These are phyloP conservation scores for Rhinichthys klamathensis DNA, from an alignment of 2,113 vertebrate species.

Conservation along the genomic window DNA sequence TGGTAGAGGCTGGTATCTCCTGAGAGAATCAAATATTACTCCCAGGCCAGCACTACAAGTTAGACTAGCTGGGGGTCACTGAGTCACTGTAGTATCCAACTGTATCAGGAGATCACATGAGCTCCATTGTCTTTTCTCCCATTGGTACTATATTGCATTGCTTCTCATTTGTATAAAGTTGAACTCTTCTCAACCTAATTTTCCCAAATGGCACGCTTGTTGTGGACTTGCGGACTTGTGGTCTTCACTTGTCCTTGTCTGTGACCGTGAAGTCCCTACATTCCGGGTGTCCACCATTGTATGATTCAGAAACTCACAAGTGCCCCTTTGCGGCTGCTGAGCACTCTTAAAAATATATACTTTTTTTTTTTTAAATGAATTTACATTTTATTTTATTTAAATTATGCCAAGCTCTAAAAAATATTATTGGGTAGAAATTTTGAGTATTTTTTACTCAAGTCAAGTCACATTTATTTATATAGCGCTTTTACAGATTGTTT, in stretches of 20 bases:
- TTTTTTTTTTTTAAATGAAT: neutral
- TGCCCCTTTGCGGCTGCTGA: neutral
- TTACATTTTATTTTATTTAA: too few relatives aligned
- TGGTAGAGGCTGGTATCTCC: neutral
- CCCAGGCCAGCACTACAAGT: constrained; percentile 9
- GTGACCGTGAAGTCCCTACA: neutral
- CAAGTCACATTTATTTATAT: too few relatives aligned
- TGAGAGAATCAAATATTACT: neutral
- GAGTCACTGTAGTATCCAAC: neutral
- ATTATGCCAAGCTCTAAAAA: too few relatives aligned
- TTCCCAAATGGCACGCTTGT: neutral
- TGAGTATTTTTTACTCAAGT: too few relatives aligned
- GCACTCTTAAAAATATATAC: neutral
- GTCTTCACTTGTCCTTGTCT: neutral
- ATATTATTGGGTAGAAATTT: too few relatives aligned
- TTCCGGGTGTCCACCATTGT: neutral
- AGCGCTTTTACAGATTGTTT: too few relatives aligned
- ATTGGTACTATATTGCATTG: neutral
- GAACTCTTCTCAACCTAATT: neutral
- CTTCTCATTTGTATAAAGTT: neutral
- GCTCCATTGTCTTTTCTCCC: neutral
- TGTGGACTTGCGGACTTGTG: neutral
- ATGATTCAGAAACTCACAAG: neutral
- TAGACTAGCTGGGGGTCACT: neutral
- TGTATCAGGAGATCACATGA: neutral